Percentiles rank a stretch among this genome's conserved stretches.
Conservation (phyloP, 2,888 invertebrate genomes). For the Trypoxylon attenuatum region DNA sequence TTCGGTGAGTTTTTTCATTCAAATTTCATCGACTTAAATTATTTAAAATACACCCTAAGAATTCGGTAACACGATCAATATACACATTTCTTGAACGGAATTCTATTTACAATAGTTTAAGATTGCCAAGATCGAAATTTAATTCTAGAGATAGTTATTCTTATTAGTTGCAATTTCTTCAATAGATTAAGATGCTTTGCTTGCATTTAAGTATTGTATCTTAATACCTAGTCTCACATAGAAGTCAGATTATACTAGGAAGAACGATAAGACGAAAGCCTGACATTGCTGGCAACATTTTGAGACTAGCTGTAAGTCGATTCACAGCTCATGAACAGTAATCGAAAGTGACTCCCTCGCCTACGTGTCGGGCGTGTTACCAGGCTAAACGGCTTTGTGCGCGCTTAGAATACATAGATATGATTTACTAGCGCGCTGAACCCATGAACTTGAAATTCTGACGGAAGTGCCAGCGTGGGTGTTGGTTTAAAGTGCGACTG, state of each 20-base stretch:
- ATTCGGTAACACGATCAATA: no score
- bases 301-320: no score
- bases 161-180: no score
- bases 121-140: no score
- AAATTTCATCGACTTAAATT: neutral
- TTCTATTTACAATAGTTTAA: no score
- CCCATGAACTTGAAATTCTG: conserved; percentile 51
- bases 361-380: conserved; percentile 9
- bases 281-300: no score
- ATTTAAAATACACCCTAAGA: no score
- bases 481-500: conserved; percentile 44
- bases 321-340: conserved; percentile 2
- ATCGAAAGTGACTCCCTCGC: conserved; percentile 14
- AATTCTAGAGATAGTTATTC: no score
- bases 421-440: conserved; percentile 41
- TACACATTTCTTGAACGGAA: no score
- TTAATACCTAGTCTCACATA: neutral
- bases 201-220: neutral
- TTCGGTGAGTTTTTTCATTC: conserved; percentile 64
- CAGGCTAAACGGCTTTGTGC: conserved; percentile 28
- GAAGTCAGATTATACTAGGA: no score
- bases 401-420: neutral
- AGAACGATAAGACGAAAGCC: no score
- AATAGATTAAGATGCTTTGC: no score
- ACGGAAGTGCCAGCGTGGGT: conserved; percentile 46